Conservation (phyloP, 2,888 invertebrate genomes). For the Ichneumoninae sp. region DNA sequence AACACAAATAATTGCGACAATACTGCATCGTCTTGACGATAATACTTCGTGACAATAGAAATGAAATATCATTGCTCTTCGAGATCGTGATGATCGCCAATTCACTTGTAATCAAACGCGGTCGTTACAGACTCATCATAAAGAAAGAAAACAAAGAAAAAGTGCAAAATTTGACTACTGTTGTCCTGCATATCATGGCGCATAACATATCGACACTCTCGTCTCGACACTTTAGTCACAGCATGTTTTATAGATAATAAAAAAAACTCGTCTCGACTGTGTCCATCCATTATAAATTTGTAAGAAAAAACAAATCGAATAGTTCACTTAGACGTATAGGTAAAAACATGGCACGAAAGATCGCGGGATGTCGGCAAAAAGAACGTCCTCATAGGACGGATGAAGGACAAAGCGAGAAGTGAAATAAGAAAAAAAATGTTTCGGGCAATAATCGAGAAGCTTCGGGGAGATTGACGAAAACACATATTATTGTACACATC, state of each 20-base stretch:
- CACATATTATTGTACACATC: slow-evolving; percentile 45
- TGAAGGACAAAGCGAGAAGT: neutral
- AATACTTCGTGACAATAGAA: slow-evolving; percentile 56
- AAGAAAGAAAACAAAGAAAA: slow-evolving; percentile 28
- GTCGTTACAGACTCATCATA: slow-evolving; percentile 36
- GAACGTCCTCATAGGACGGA: slow-evolving; percentile 1
- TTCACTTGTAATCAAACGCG: slow-evolving; percentile 53
- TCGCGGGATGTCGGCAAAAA: slow-evolving; percentile 2
- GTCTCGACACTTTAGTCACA: slow-evolving; percentile 27
- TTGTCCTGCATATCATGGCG: slow-evolving; percentile 50
- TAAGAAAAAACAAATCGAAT: slow-evolving; percentile 49
- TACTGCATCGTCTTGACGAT: slow-evolving; percentile 31
- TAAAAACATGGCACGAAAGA: neutral
- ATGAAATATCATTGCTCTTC: slow-evolving; percentile 37
- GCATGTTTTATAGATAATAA: slow-evolving; percentile 28
- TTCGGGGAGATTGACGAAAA: slow-evolving; percentile 39
- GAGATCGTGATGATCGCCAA: slow-evolving; percentile 39
- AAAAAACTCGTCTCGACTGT: slow-evolving; percentile 53
- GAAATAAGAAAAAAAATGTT: slow-evolving; percentile 23
- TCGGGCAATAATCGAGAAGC: slow-evolving; percentile 12
- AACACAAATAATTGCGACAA: slow-evolving; percentile 10
- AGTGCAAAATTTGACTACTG: slow-evolving; percentile 58
- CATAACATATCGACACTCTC: slow-evolving; percentile 36
- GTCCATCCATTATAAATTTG: slow-evolving; percentile 58
- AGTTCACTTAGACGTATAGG: slow-evolving; percentile 24